A percentile compares a stretch with the other conserved stretches of the same genome.
phyloP scores from a whole-genome alignment of 37 sponge, comb jelly and placozoan species.

The Ianthella basta region DNA sequence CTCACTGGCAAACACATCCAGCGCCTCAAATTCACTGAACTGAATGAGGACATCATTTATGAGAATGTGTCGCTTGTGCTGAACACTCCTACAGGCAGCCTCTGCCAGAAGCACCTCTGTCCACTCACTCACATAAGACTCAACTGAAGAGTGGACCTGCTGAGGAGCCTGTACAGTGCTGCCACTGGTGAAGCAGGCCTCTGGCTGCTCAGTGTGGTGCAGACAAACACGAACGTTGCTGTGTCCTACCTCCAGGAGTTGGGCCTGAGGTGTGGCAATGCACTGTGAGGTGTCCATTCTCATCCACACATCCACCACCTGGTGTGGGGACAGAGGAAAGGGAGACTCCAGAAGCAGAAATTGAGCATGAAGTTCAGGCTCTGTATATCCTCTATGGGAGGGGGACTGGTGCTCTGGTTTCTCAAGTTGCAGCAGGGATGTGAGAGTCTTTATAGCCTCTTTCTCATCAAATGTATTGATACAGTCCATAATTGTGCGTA shows the following conservation, averaged over 20 bases:
- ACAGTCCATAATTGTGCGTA: too few species aligned
- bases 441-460: too few species aligned
- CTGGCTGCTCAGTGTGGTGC: constrained; percentile 66
- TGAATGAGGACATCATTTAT: constrained; percentile 42
- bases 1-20: too few species aligned
- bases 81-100: constrained; percentile 55
- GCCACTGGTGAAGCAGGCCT: constrained; percentile 62
- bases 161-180: constrained; percentile 42
- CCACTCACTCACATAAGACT: constrained; percentile 59
- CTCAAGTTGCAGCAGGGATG: too few species aligned
- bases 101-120: constrained; percentile 69
- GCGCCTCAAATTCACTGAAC: constrained; percentile 17
- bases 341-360: background rate
- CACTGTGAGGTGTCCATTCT: constrained; percentile 30
- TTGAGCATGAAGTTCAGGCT: background rate
- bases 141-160: constrained; percentile 16
- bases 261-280: constrained; percentile 47
- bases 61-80: constrained; percentile 4
- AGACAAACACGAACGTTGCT: constrained; percentile 56
- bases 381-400: too few species aligned
- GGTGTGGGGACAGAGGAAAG: constrained; percentile 14
- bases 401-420: too few species aligned
- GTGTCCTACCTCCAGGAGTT: constrained; percentile 58
- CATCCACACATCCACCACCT: constrained; percentile 57
- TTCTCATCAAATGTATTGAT: too few species aligned